Percentiles rank a stretch among this genome's conserved stretches.
Evolutionary conservation across 2,113 vertebrate genomes (phyloP).

Genomic region (Lycaon pictus): DNA sequence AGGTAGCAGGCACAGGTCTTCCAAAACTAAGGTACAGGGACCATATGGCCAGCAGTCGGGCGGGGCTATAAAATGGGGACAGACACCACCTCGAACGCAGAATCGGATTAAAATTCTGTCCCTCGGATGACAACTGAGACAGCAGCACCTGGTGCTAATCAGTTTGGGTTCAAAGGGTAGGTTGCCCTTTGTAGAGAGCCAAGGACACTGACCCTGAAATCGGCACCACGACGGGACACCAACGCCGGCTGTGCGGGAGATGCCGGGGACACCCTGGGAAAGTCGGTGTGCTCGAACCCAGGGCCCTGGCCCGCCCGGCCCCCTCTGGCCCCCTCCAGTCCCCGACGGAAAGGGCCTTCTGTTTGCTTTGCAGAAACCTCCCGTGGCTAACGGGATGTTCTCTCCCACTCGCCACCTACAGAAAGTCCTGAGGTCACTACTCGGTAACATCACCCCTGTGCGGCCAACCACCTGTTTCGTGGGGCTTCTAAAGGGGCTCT

Average conservation of each 20-base stretch:
- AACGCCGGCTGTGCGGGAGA: background rate
- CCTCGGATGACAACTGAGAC: background rate
- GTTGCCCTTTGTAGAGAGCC: background rate
- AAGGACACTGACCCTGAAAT: background rate
- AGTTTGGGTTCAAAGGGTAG: background rate
- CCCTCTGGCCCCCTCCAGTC: too few relatives aligned
- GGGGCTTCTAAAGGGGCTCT: background rate
- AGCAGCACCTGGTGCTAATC: background rate
- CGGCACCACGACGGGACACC: background rate
- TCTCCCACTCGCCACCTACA: background rate
- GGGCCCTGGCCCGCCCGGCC: too few relatives aligned
- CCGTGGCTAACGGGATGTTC: background rate
- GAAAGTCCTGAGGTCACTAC: background rate
- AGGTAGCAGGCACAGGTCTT: background rate
- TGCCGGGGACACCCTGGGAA: too few relatives aligned
- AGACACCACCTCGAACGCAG: background rate
- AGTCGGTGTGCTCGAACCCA: too few relatives aligned
- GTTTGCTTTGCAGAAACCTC: background rate
- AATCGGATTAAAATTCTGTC: slow-evolving; percentile 12
- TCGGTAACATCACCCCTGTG: background rate
- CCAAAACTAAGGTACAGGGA: slow-evolving; percentile 10
- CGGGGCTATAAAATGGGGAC: background rate
- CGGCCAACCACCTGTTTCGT: background rate
- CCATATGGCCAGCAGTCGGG: background rate
- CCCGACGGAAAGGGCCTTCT: background rate